Percentiles rank a stretch among this genome's conserved stretches.
phyloP scores from a whole-genome alignment of 2,113 vertebrate species.

The Empidonax traillii region DNA sequence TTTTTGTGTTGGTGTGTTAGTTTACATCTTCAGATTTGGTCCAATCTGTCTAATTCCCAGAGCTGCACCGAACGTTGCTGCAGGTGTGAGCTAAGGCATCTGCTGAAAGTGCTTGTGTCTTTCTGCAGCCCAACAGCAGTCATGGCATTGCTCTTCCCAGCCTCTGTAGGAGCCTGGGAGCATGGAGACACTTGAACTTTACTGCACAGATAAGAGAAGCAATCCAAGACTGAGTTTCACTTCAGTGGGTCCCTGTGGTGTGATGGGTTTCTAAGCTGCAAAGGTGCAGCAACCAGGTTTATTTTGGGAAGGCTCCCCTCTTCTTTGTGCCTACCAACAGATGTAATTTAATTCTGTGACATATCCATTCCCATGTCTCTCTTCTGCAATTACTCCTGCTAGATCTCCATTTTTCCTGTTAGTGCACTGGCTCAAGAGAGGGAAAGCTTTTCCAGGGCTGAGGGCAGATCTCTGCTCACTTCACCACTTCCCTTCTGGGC shows the following conservation, averaged over 20 bases:
- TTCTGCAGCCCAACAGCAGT: background rate
- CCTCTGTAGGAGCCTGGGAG: constrained; percentile 21
- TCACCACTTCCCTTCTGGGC: background rate
- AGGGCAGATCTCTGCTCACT: background rate
- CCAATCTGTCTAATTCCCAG: background rate
- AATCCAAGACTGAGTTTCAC: background rate
- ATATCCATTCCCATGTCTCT: background rate
- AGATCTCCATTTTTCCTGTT: background rate
- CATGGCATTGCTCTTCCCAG: background rate
- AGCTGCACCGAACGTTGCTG: background rate
- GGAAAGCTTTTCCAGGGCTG: background rate
- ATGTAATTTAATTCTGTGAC: background rate
- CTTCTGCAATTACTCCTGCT: background rate
- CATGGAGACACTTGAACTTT: background rate
- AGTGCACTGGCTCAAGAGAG: background rate
- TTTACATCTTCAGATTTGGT: background rate
- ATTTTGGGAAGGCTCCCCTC: background rate
- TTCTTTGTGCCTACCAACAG: background rate
- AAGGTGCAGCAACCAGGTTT: background rate
- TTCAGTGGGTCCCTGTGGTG: background rate
- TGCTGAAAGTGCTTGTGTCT: background rate
- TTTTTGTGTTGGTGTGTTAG: background rate
- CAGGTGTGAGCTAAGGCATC: constrained; percentile 11
- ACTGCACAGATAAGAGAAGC: background rate
- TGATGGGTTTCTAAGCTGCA: background rate